Conservation (phyloP, 2,888 invertebrate species). For the Aphidius colemani region DNA sequence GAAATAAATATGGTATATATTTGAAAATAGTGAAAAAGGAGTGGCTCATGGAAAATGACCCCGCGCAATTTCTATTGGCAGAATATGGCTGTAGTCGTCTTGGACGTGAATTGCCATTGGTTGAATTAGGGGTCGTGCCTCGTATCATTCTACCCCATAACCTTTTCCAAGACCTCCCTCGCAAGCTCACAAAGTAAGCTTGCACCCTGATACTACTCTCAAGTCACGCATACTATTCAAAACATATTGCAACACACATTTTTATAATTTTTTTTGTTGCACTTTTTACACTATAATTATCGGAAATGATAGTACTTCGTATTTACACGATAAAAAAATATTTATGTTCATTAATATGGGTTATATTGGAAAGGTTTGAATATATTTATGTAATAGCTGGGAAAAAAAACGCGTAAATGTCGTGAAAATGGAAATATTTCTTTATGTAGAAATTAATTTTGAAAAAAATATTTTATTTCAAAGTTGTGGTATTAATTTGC, state of each 20-base stretch:
- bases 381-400: neutral
- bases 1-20: no score
- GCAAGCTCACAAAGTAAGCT: conserved; percentile 13
- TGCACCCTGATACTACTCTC: conserved; percentile 5
- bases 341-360: no score
- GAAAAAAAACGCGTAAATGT: neutral
- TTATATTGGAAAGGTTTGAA: no score
- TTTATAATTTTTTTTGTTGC: conserved; percentile 11
- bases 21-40: no score
- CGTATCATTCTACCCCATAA: conserved; percentile 34
- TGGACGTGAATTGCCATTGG: conserved; percentile 49
- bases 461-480: no score
- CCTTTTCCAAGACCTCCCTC: conserved; percentile 28
- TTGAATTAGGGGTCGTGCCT: conserved; percentile 51
- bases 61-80: no score
- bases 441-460: neutral
- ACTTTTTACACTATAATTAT: neutral
- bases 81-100: no score
- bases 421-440: neutral
- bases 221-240: neutral
- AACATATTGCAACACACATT: conserved; percentile 13
- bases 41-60: no score
- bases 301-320: no score
- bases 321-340: no score
- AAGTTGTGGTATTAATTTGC: no score